Conservation (phyloP, 2,797 vertebrate species). For the Ispidina lecontei region DNA sequence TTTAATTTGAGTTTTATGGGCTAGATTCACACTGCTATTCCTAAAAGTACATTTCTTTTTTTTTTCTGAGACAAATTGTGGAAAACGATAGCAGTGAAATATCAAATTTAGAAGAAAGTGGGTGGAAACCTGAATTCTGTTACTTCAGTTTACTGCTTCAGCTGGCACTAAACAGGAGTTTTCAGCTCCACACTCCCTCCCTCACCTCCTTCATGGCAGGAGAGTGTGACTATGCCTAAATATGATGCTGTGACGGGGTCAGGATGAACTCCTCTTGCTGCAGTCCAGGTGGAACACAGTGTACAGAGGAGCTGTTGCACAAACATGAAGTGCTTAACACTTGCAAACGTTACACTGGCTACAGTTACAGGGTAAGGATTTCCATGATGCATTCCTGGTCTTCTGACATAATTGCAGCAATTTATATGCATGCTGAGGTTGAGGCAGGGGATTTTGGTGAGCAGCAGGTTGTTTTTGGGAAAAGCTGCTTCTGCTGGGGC, state of each 20-base stretch:
- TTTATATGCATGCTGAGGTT: slow-evolving; percentile 54
- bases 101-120: slow-evolving; percentile 66
- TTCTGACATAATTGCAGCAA: slow-evolving; percentile 35
- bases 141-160: slow-evolving; percentile 49
- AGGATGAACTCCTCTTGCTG: slow-evolving; percentile 7
- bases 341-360: slow-evolving; percentile 8
- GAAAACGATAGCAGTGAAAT: slow-evolving; percentile 48
- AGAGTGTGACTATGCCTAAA: slow-evolving; percentile 58
- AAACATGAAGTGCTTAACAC: slow-evolving; percentile 38
- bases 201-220: slow-evolving; percentile 38
- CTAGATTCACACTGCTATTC: background rate
- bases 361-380: slow-evolving; percentile 40
- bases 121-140: slow-evolving; percentile 60
- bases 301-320: slow-evolving; percentile 49
- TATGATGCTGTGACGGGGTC: slow-evolving; percentile 32
- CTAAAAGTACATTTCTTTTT: background rate
- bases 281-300: slow-evolving; percentile 33
- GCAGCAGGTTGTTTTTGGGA: slow-evolving; percentile 19
- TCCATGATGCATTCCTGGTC: slow-evolving; percentile 63
- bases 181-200: slow-evolving; percentile 26
- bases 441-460: background rate
- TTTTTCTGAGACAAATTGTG: slow-evolving; percentile 6
- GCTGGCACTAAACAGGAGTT: background rate
- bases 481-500: background rate
- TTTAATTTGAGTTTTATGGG: background rate